A percentile compares a stretch with the other conserved stretches of the same genome.
phyloP scores from a whole-genome alignment of 2,113 vertebrate genomes.

The Chamaetylas fuelleborni region DNA sequence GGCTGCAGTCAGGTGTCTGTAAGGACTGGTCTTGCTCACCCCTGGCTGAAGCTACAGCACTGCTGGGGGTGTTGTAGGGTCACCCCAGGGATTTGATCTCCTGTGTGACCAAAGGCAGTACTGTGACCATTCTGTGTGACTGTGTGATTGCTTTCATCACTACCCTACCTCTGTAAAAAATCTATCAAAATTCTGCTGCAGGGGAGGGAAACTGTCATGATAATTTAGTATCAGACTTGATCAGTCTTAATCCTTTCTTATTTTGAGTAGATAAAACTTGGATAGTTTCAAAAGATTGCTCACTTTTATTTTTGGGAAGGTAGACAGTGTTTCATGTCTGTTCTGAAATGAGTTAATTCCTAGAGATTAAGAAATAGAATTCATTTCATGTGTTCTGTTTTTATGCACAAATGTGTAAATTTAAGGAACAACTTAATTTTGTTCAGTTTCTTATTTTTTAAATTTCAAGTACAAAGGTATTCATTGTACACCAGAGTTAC shows the following conservation, averaged over 20 bases:
- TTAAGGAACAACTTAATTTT: neutral
- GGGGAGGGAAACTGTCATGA: neutral
- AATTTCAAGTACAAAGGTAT: neutral
- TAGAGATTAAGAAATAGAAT: neutral
- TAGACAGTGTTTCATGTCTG: neutral
- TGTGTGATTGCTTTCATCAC: neutral
- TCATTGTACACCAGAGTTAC: neutral
- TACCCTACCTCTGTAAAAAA: neutral
- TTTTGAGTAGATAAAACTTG: neutral
- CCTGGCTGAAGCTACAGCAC: accelerated
- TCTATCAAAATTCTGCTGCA: neutral
- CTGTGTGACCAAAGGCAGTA: neutral
- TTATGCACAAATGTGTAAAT: neutral
- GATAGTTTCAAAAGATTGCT: too few relatives aligned
- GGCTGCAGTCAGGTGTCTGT: neutral
- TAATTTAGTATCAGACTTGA: neutral
- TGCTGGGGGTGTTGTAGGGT: neutral
- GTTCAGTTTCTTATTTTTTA: neutral
- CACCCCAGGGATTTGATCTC: neutral
- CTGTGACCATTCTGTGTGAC: neutral
- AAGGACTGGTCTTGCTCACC: neutral
- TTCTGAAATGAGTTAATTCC: neutral
- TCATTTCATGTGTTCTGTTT: neutral
- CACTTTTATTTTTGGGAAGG: neutral
- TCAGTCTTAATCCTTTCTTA: neutral